Conservation (phyloP, 2,888 invertebrate genomes). For the Drosophila lutescens region DNA sequence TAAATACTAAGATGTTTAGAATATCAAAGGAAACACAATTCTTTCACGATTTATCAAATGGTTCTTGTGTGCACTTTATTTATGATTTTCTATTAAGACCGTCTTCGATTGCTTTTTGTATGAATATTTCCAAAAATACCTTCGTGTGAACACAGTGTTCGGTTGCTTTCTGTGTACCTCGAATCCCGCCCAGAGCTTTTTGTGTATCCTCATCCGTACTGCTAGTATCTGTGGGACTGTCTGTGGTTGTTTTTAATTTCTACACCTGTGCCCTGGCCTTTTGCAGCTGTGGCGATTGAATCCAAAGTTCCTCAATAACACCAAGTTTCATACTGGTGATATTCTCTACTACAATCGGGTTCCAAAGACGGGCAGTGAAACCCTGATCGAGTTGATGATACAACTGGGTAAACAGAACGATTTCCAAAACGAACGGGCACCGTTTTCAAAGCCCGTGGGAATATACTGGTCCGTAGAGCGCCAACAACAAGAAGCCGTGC, state of each 20-base stretch:
- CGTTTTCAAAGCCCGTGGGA: slow-evolving; percentile 72
- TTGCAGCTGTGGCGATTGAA: slow-evolving; percentile 63
- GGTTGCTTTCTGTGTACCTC: slow-evolving; percentile 31
- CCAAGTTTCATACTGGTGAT: slow-evolving; percentile 60
- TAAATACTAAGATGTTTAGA: no score
- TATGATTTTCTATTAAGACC: no score
- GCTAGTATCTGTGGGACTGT: slow-evolving; percentile 7
- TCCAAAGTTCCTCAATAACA: slow-evolving; percentile 67
- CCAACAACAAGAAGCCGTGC: slow-evolving; percentile 88
- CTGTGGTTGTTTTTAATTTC: slow-evolving; percentile 5
- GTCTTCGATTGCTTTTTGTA: slow-evolving; percentile 9
- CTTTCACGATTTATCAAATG: neutral
- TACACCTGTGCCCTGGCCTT: slow-evolving; percentile 23
- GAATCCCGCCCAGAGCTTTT: slow-evolving; percentile 25
- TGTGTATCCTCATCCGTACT: slow-evolving; percentile 29
- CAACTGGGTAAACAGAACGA: slow-evolving; percentile 73
- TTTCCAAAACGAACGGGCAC: slow-evolving; percentile 84
- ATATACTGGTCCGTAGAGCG: slow-evolving; percentile 42
- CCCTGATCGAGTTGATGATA: slow-evolving; percentile 92
- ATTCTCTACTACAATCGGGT: slow-evolving; percentile 86
- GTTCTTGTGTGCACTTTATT: neutral
- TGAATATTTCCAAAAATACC: neutral
- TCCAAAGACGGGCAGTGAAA: slow-evolving; percentile 94
- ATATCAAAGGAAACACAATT: no score
- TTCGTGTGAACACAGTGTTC: slow-evolving; percentile 3